These are phyloP conservation scores for Beroe forskalii DNA, from an alignment of 37 sponge, comb jelly and placozoan species.

Conservation along the genomic window DNA sequence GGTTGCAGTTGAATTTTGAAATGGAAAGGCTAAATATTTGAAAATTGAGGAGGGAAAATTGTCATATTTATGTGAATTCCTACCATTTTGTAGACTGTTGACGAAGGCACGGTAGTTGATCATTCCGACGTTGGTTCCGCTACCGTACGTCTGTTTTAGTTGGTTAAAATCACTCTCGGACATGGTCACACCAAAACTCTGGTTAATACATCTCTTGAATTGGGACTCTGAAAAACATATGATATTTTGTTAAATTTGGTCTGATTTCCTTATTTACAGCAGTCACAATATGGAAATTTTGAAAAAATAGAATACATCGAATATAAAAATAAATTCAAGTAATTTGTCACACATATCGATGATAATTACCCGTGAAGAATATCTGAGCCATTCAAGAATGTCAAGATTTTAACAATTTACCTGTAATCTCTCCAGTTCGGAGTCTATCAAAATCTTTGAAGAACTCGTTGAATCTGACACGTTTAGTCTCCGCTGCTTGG, in stretches of 20 bases:
- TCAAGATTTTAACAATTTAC: slow-evolving; percentile 13
- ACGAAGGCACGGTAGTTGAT: slow-evolving; percentile 42
- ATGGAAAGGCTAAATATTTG: too few relatives aligned
- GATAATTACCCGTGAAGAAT: too few relatives aligned
- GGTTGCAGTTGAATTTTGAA: too few relatives aligned
- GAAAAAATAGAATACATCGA: too few relatives aligned
- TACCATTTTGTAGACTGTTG: neutral
- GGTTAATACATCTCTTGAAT: slow-evolving; percentile 83
- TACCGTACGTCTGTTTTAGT: slow-evolving; percentile 70
- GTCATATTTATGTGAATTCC: neutral
- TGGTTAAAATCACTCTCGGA: slow-evolving; percentile 71
- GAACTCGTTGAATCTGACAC: slow-evolving; percentile 62
- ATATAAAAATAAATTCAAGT: too few relatives aligned
- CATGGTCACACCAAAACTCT: slow-evolving; percentile 74
- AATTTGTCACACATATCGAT: too few relatives aligned
- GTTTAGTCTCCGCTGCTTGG: slow-evolving; percentile 38
- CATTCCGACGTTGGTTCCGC: slow-evolving; percentile 14
- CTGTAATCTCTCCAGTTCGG: slow-evolving; percentile 58
- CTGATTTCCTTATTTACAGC: too few relatives aligned
- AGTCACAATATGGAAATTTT: too few relatives aligned
- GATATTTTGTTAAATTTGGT: too few relatives aligned
- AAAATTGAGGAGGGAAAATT: neutral
- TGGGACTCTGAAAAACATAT: slow-evolving; percentile 77
- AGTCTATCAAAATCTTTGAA: slow-evolving; percentile 63
- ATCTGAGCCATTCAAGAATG: too few relatives aligned